Evolutionary conservation across 2,797 vertebrate species (phyloP).

Genomic region (Catharus ustulatus): DNA sequence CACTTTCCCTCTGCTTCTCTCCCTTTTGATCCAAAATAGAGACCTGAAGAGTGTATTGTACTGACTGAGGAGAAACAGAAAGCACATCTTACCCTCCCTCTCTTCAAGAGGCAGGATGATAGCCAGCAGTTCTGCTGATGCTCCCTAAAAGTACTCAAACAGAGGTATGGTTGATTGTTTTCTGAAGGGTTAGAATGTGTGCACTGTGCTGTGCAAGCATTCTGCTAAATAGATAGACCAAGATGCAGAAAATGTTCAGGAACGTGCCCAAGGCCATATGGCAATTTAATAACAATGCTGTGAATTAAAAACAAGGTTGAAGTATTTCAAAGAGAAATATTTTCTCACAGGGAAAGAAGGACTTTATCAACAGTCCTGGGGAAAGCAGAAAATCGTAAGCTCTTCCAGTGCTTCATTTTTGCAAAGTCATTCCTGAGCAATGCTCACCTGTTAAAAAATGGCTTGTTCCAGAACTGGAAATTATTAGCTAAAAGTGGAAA

Average conservation of each 20-base stretch:
- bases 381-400: neutral
- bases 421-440: neutral
- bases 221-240: slow-evolving; percentile 15
- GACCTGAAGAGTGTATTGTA: neutral
- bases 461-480: neutral
- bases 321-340: slow-evolving; percentile 5
- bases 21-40: neutral
- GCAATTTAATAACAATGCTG: slow-evolving; percentile 37
- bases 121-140: neutral
- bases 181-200: neutral
- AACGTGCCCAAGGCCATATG: slow-evolving; percentile 1
- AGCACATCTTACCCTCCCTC: neutral
- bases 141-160: neutral
- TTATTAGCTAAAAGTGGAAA: neutral
- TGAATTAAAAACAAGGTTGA: slow-evolving; percentile 33
- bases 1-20: neutral
- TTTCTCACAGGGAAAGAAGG: neutral
- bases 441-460: neutral
- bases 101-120: neutral
- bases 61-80: neutral
- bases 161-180: neutral
- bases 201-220: slow-evolving; percentile 24
- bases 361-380: neutral
- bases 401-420: neutral
- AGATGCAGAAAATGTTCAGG: neutral